These are phyloP conservation scores for Nerophis lumbriciformis DNA, from an alignment of 2,113 vertebrate genomes.

Conservation along the genomic window DNA sequence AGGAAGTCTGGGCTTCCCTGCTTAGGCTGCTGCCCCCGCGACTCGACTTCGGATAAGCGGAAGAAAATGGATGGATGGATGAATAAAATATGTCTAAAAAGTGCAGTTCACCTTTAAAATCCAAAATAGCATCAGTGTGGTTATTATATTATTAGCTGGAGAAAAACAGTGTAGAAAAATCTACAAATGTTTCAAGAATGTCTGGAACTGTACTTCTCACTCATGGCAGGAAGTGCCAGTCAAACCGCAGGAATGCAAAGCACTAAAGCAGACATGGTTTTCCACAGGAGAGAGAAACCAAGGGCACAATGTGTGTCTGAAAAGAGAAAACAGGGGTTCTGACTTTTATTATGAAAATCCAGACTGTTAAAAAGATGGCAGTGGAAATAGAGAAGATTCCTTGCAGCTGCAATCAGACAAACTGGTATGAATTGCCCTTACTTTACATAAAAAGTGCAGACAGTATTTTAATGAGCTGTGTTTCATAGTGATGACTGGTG, in stretches of 20 bases:
- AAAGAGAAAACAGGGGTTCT: slow-evolving; percentile 2
- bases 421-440: not conserved
- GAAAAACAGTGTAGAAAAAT: slow-evolving; percentile 1
- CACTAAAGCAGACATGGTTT: slow-evolving; percentile 18
- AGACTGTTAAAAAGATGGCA: not conserved
- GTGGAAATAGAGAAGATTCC: not conserved
- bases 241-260: slow-evolving; percentile 19
- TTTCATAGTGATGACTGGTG: not conserved
- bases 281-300: slow-evolving; percentile 7
- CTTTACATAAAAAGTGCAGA: not conserved
- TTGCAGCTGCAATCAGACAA: not conserved
- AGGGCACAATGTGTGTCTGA: not conserved
- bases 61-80: too few species aligned
- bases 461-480: not conserved
- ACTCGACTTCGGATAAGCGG: too few species aligned
- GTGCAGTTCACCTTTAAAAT: too few species aligned
- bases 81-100: too few species aligned
- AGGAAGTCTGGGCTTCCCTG: too few species aligned
- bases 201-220: slow-evolving; percentile 2
- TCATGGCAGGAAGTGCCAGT: slow-evolving; percentile 20
- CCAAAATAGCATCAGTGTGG: too few species aligned
- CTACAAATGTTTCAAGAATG: slow-evolving; percentile 1
- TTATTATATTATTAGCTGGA: too few species aligned
- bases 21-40: too few species aligned
- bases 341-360: not conserved